These are phyloP conservation scores for Apolygus lucorum DNA, from an alignment of 1,140 invertebrate species.

Conservation along the genomic window DNA sequence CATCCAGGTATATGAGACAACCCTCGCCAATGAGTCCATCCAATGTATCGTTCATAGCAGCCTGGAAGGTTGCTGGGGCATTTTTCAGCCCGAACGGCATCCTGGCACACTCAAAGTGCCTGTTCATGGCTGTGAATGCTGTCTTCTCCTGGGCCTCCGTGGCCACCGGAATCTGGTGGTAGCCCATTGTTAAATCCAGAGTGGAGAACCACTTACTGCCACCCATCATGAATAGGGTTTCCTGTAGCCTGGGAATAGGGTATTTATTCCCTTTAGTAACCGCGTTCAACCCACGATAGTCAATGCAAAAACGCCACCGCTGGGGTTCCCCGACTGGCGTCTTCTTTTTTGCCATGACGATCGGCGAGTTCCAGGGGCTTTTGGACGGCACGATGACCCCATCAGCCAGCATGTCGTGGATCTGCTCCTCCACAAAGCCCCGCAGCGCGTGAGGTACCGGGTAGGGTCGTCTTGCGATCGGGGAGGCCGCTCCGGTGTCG, in stretches of 20 bases:
- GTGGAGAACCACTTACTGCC: slow-evolving; percentile 40
- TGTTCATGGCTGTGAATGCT: slow-evolving; percentile 39
- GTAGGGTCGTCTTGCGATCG: no score
- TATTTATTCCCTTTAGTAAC: background rate
- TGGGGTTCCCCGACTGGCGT: no score
- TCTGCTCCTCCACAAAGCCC: no score
- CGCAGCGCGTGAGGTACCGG: slow-evolving; percentile 12
- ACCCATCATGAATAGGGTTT: slow-evolving; percentile 40
- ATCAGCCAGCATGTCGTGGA: slow-evolving; percentile 19
- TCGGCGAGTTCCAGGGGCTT: slow-evolving; percentile 35
- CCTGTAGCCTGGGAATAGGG: background rate
- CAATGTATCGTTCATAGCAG: no score
- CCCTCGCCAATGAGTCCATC: no score
- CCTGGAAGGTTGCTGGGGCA: no score
- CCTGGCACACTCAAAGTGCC: slow-evolving; percentile 38
- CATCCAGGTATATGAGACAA: no score
- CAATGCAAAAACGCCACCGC: no score
- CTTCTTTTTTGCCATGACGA: slow-evolving; percentile 41
- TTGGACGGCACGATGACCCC: slow-evolving; percentile 22
- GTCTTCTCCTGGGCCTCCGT: slow-evolving; percentile 41
- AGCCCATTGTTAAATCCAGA: slow-evolving; percentile 46
- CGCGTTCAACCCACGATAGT: no score
- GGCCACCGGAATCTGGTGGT: slow-evolving; percentile 41
- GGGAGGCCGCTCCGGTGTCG: no score
- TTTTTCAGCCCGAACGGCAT: no score